A percentile compares a stretch with the other conserved stretches of the same genome.
These are phyloP conservation scores for Carcina quercana DNA, from an alignment of 2,888 invertebrate species.

Conservation along the genomic window DNA sequence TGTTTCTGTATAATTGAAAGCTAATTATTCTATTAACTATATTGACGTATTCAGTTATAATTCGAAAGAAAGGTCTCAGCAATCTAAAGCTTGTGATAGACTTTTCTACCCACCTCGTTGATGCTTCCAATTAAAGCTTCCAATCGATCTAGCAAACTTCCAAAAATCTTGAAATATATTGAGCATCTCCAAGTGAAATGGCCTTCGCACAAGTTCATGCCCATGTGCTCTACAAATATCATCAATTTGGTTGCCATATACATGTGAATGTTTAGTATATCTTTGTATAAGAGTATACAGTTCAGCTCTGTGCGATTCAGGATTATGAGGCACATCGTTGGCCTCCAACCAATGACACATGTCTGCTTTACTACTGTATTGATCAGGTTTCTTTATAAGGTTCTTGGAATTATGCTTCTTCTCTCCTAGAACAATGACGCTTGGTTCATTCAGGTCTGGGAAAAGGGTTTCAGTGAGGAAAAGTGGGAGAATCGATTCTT, in stretches of 20 bases:
- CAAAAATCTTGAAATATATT: constrained; percentile 5
- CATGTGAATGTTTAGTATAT: too few species aligned
- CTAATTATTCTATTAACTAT: too few species aligned
- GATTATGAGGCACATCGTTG: constrained; percentile 12
- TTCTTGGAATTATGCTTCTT: background rate
- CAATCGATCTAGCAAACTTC: too few species aligned
- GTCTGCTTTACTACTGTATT: constrained; percentile 12
- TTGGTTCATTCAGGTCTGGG: background rate
- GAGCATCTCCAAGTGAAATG: constrained; percentile 1
- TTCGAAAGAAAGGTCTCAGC: too few species aligned
- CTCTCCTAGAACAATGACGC: background rate
- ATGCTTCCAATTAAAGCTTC: too few species aligned
- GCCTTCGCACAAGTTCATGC: constrained; percentile 13
- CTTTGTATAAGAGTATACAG: constrained; percentile 17
- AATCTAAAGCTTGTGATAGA: too few species aligned
- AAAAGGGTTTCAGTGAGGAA: too few species aligned
- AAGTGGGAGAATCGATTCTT: too few species aligned
- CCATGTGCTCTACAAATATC: constrained; percentile 10
- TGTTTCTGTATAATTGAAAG: too few species aligned
- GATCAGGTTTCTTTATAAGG: constrained; percentile 7
- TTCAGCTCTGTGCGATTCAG: constrained; percentile 15
- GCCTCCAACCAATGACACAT: constrained; percentile 17
- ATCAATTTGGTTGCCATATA: constrained; percentile 5
- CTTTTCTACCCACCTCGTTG: too few species aligned
- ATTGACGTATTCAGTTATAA: too few species aligned